Conservation (phyloP, 2,888 invertebrate genomes). For the Fabriciana adippe region DNA sequence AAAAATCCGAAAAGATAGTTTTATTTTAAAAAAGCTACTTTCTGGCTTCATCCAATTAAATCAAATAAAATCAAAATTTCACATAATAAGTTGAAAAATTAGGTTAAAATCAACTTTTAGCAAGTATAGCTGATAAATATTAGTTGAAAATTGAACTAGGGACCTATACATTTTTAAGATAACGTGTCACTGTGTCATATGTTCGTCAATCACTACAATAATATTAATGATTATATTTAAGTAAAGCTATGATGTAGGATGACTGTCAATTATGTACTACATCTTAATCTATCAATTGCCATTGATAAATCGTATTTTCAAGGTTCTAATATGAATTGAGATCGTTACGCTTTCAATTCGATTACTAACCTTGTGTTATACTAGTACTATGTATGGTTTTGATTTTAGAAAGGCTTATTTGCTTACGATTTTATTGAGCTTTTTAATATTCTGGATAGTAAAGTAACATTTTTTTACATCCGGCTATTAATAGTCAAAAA, state of each 20-base stretch:
- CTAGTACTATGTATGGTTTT: background rate
- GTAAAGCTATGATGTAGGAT: slow-evolving; percentile 11
- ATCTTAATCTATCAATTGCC: slow-evolving; percentile 13
- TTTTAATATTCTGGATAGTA: too few relatives aligned
- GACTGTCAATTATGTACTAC: slow-evolving; percentile 16
- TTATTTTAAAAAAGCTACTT: too few relatives aligned
- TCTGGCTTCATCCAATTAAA: too few relatives aligned
- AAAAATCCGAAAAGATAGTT: too few relatives aligned
- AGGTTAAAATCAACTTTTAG: too few relatives aligned
- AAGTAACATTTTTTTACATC: too few relatives aligned
- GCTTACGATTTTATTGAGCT: too few relatives aligned
- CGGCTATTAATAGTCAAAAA: too few relatives aligned
- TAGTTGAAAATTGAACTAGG: background rate
- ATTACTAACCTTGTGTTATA: slow-evolving; percentile 7
- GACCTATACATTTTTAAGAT: background rate
- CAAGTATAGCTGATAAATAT: background rate
- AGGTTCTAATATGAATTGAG: slow-evolving; percentile 13
- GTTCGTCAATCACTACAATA: slow-evolving; percentile 5
- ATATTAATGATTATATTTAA: slow-evolving; percentile 10
- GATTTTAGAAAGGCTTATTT: background rate
- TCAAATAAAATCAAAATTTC: too few relatives aligned
- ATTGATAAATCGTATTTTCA: slow-evolving; percentile 19
- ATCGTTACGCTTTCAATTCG: slow-evolving; percentile 19
- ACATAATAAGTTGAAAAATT: too few relatives aligned
- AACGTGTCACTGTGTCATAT: background rate